Percentiles rank a stretch among this genome's conserved stretches.
Conservation (phyloP, 2,888 invertebrate species). For the Volucella inflata region DNA sequence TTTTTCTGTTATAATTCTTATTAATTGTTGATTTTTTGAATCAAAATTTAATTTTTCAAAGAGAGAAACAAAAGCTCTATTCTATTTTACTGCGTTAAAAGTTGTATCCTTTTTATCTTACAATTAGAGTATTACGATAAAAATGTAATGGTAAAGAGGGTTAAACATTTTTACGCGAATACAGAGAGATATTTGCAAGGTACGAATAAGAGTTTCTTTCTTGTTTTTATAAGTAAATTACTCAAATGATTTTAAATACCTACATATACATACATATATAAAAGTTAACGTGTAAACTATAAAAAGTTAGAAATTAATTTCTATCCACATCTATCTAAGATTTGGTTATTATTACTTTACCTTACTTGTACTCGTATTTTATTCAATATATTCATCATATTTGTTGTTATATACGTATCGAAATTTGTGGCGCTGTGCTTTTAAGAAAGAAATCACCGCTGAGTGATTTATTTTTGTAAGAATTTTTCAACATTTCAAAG, state of each 20-base stretch:
- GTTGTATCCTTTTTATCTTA: too few relatives aligned
- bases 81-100: too few relatives aligned
- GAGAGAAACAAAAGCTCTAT: too few relatives aligned
- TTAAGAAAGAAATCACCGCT: conserved; percentile 49
- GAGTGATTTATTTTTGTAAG: conserved; percentile 28
- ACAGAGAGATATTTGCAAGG: conserved; percentile 41
- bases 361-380: conserved; percentile 16
- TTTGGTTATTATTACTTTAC: too few relatives aligned
- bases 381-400: conserved; percentile 11
- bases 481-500: not conserved
- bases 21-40: too few relatives aligned
- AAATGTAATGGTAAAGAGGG: not conserved
- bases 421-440: conserved; percentile 51
- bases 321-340: conserved; percentile 28
- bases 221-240: conserved; percentile 11
- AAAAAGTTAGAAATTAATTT: conserved; percentile 36
- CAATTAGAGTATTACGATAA: too few relatives aligned
- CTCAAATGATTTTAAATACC: conserved; percentile 23
- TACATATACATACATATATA: conserved; percentile 18
- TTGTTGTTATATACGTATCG: conserved; percentile 19
- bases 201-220: conserved; percentile 20
- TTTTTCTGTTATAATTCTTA: not conserved
- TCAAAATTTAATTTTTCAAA: too few relatives aligned
- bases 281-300: conserved; percentile 36
- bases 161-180: conserved; percentile 14